Evolutionary conservation across 2,888 invertebrate genomes (phyloP), one percentile per base, ranked within the genome.

Genomic region (Lypha dubia): DNA sequence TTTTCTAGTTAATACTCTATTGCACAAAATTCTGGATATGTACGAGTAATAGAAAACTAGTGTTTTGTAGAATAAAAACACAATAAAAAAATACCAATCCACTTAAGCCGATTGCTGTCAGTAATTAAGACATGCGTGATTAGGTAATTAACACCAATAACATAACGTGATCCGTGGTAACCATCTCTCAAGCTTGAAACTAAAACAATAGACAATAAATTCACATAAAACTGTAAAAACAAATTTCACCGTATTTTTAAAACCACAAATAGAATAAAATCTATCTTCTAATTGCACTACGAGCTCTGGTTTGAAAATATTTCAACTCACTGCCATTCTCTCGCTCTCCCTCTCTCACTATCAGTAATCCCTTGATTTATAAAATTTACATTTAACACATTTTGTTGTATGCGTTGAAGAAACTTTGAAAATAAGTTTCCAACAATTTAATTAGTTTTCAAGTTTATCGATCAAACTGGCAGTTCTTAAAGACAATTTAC

Each of bases 191-290:
- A n/a, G n/a, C n/a, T 5, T 22, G 11, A 22, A 22, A 41, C n/a
- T 49, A 60, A 38, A 58, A 70, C 38, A 74, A 62, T 74, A 67
- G 60, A 68, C 67, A 60, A 46, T 38, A 74, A 28, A 38, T 35
- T 32, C 9, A 6, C 5, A 76, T 22, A 74, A 24, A 60, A 80
- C 32, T 67, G 76, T 71, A 56, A 44, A 76, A 44, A 56, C 28
- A 65, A 38, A 49, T 49, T 75, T 74, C 70, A 70, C 65, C 58
- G 63, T 71, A 38, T 17, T 67, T 46, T 56, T 41, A 24, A 41
- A 70, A 70, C 70, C 63, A 46, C 49, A 67, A 53, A 56, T 41
- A 65, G 65, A 73, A 79, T 65, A 73, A 24, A n/a, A 73, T 73
- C 58, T 58, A 73, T 73, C 58, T 58, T 65, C 49, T 73, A 41